phyloP scores from a whole-genome alignment of 2,113 vertebrate species.

The Gorsachius goisagi region DNA sequence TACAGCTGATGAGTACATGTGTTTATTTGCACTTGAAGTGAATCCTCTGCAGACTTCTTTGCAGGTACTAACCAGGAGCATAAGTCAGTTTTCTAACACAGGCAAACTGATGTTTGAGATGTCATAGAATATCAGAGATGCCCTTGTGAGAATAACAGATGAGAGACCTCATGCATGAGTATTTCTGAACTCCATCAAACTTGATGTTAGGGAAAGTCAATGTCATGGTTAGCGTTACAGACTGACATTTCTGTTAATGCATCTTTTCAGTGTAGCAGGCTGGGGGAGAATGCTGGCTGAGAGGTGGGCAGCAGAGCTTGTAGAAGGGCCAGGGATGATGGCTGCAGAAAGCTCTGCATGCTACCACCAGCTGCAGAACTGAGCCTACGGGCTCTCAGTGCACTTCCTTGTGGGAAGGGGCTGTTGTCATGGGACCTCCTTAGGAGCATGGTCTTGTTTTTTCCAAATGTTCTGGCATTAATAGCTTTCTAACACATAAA shows the following conservation, averaged over 20 bases:
- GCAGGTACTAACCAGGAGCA: neutral
- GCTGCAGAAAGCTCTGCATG: neutral
- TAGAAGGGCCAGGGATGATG: neutral
- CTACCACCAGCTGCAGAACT: neutral
- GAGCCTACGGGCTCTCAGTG: rapidly evolving
- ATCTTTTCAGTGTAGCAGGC: neutral
- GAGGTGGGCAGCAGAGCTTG: neutral
- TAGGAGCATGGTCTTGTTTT: neutral
- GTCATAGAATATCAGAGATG: neutral
- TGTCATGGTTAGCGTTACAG: rapidly evolving
- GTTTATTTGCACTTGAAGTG: neutral
- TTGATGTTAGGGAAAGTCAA: neutral
- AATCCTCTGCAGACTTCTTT: neutral
- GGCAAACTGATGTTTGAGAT: neutral
- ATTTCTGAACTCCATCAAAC: neutral
- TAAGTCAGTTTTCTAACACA: neutral
- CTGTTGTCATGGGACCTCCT: neutral
- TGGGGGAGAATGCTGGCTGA: neutral
- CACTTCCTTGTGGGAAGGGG: neutral
- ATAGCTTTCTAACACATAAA: neutral
- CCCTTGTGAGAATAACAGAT: neutral
- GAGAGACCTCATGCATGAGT: neutral
- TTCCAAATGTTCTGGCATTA: neutral
- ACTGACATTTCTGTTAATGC: neutral
- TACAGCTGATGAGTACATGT: neutral